Conservation (phyloP, 2,888 invertebrate species). For the Ariolimax columbianus region DNA sequence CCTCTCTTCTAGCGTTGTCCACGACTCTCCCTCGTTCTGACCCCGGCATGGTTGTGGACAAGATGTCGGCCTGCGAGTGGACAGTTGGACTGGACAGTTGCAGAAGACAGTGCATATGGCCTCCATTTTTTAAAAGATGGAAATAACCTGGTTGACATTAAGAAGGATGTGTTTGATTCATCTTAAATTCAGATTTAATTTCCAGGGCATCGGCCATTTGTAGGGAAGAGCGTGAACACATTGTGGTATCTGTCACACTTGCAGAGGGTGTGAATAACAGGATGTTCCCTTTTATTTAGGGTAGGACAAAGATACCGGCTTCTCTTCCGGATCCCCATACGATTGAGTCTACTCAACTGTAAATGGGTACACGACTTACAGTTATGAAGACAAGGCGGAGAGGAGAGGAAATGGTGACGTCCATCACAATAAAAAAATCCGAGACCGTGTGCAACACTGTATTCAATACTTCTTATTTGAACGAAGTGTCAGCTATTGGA, state of each 20-base stretch:
- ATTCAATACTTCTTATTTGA: too few relatives aligned
- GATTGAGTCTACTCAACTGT: too few relatives aligned
- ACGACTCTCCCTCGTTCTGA: constrained; percentile 1
- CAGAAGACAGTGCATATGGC: constrained; percentile 39
- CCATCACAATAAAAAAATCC: too few relatives aligned
- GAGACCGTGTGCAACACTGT: too few relatives aligned
- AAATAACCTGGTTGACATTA: not conserved
- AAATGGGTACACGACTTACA: too few relatives aligned
- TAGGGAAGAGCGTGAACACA: not conserved
- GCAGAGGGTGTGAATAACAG: too few relatives aligned
- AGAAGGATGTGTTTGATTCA: not conserved
- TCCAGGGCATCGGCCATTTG: not conserved
- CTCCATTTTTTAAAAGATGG: not conserved
- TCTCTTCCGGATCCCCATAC: too few relatives aligned
- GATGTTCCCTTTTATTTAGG: too few relatives aligned
- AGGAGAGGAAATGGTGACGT: too few relatives aligned
- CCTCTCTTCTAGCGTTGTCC: not conserved
- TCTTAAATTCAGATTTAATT: not conserved
- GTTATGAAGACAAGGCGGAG: too few relatives aligned
- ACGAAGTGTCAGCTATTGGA: too few relatives aligned
- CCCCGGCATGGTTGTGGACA: not conserved
- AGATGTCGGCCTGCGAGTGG: constrained; percentile 26
- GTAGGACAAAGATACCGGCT: too few relatives aligned
- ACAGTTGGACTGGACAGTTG: constrained; percentile 38
- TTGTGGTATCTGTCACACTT: not conserved